phyloP scores from a whole-genome alignment of 2,888 invertebrate species.

The Cheilosia impressa region DNA sequence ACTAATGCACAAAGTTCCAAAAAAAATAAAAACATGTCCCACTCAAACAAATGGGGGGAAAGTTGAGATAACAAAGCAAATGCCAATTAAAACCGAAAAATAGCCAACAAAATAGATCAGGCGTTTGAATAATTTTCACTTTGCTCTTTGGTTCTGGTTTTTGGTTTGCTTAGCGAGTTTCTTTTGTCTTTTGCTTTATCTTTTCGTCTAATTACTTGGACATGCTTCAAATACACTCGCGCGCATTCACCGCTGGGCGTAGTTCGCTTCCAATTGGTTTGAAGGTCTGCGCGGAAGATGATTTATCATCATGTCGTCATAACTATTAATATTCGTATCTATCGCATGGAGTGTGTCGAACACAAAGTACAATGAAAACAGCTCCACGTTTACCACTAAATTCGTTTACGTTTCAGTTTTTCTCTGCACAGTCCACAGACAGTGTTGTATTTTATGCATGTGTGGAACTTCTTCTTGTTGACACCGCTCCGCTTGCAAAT shows the following conservation, averaged over 20 bases:
- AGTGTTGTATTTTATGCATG: constrained; percentile 4
- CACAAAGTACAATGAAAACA: background rate
- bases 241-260: constrained; percentile 27
- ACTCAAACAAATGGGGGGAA: constrained; percentile 16
- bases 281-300: constrained; percentile 34
- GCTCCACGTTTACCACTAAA: constrained; percentile 25
- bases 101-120: constrained; percentile 39
- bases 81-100: constrained; percentile 53
- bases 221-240: constrained; percentile 30
- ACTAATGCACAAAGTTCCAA: background rate
- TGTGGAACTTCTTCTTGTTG: constrained; percentile 17
- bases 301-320: constrained; percentile 52
- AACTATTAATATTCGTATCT: constrained; percentile 41
- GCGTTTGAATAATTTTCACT: constrained; percentile 64
- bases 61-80: constrained; percentile 44
- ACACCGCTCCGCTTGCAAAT: background rate
- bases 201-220: constrained; percentile 48
- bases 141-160: constrained; percentile 28
- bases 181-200: constrained; percentile 17
- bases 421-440: background rate
- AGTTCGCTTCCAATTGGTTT: constrained; percentile 43
- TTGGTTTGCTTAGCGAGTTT: constrained; percentile 14
- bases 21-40: background rate
- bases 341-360: constrained; percentile 16
- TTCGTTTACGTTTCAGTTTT: background rate